These are phyloP conservation scores for Oryzias celebensis DNA, from an alignment of 2,113 vertebrate genomes.

Conservation along the genomic window DNA sequence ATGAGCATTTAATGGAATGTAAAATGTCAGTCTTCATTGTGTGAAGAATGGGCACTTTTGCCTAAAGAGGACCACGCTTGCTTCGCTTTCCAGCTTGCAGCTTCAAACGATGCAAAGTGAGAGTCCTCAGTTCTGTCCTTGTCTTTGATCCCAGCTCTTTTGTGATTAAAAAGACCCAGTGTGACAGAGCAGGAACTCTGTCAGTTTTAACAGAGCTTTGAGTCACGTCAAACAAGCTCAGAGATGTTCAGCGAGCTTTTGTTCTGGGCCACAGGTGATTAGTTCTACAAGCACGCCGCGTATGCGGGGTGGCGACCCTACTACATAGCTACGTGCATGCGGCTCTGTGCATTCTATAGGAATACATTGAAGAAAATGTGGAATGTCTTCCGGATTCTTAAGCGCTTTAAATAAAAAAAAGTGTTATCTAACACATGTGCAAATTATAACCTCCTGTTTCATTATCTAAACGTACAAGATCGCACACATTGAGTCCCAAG, in stretches of 20 bases:
- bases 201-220: constrained; percentile 44
- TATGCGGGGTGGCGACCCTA: constrained; percentile 11
- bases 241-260: constrained; percentile 44
- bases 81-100: constrained; percentile 18
- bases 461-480: neutral
- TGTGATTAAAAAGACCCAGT: constrained; percentile 41
- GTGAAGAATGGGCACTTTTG: neutral
- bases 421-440: too few relatives aligned
- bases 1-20: neutral
- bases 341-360: constrained; percentile 7
- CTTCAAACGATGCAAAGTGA: constrained; percentile 50
- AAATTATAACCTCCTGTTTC: too few relatives aligned
- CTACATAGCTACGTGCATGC: constrained; percentile 11
- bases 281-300: constrained; percentile 15
- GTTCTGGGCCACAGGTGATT: constrained; percentile 38
- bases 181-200: constrained; percentile 55
- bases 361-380: neutral
- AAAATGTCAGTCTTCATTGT: neutral
- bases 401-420: neutral
- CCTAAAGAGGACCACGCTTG: constrained; percentile 9
- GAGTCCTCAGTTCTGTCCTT: constrained; percentile 42
- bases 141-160: constrained; percentile 53
- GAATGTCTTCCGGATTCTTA: neutral
- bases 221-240: constrained; percentile 53
- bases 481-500: constrained; percentile 19